Base-by-base conservation (phyloP, 2,113 vertebrate genomes). In the Oenanthe oenanthe region DNA sequence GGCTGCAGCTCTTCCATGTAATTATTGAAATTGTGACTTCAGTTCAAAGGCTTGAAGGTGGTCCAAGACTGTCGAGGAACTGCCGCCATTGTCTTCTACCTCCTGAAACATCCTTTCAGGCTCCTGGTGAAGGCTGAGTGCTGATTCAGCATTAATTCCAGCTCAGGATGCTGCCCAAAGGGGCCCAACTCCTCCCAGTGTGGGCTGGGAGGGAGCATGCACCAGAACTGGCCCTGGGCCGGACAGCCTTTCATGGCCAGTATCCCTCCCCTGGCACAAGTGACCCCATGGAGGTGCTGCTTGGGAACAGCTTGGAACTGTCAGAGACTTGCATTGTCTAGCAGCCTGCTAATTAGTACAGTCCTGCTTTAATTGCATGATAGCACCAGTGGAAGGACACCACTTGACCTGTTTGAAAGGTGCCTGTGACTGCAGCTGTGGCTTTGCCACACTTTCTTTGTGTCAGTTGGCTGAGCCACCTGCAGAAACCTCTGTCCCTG, bases 171-270 rank as follows among this genome's bases (percentile, higher is more conserved):
- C 48, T 40, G 50, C n/a, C 38, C 18, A 4, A 28, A 11, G 7
- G 1, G 6, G 9, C 17, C 25, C 38, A 17, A 0, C n/a, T 68
- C 38, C 63, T 60, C 48, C 42, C 2, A 1, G 8, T 20, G 12
- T 43, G 70, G 2, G 0, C 14, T 61, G 45, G 40, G 42, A 85
- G 24, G 61, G 16, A n/a, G 6, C 3, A 2, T 26, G n/a, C 51
- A 16, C 48, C 28, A 10, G 20, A 43, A 7, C 5, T 3, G 6
- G 22, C 53, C 28, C 31, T 25, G 16, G 76, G 60, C 40, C 2
- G 3, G 71, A 29, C 43, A 3, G 10, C 22, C n/a, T 56, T 65
- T 73, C 14, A 0, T 8, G 19, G 51, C 29, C 31, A 15, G 21
- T 4, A 0, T 43, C n/a, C 38, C 66, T 78, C 5, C 32, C 24